These are phyloP conservation scores for Oscheius myriophilus DNA, from an alignment of 2,888 invertebrate species.

Conservation along the genomic window DNA sequence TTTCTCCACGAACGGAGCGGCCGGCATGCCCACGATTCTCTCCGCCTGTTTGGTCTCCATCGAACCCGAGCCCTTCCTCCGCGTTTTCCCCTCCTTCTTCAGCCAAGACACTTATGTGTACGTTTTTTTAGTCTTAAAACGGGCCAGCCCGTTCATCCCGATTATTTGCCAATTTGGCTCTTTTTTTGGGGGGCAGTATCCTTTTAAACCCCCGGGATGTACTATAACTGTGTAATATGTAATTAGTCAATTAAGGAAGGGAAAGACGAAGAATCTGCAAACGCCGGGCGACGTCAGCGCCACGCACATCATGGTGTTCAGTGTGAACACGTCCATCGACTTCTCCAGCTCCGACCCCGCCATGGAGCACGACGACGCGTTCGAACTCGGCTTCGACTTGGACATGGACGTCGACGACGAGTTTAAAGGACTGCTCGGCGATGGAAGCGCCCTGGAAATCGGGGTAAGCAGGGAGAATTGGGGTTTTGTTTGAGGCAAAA, in stretches of 20 bases:
- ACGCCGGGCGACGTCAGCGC: conserved; percentile 95
- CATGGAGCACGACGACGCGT: conserved; percentile 9
- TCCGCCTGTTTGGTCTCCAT: conserved; percentile 97
- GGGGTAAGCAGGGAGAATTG: neutral
- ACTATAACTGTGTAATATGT: neutral
- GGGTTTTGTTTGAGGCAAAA: conserved; percentile 1
- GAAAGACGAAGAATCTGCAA: conserved; percentile 73
- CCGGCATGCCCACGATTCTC: conserved; percentile 88
- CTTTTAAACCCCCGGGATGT: neutral
- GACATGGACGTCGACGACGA: conserved; percentile 22
- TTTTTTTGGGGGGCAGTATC: neutral
- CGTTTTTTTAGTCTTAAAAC: too few species aligned
- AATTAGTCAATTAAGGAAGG: conserved; percentile 8
- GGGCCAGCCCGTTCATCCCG: too few species aligned
- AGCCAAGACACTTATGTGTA: conserved; percentile 28
- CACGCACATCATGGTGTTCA: conserved; percentile 97
- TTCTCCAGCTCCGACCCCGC: conserved; percentile 72
- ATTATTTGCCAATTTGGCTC: neutral
- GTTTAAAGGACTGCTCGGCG: conserved; percentile 13
- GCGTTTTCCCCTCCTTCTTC: conserved; percentile 49
- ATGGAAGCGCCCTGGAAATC: neutral
- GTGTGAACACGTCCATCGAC: conserved; percentile 93
- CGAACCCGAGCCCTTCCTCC: conserved; percentile 79
- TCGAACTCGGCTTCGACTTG: conserved; percentile 11
- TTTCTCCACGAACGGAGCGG: conserved; percentile 75